Percentiles rank a stretch among this genome's conserved stretches.
These are phyloP conservation scores for Lates calcarifer DNA, from an alignment of 2,113 vertebrate genomes.

Conservation along the genomic window DNA sequence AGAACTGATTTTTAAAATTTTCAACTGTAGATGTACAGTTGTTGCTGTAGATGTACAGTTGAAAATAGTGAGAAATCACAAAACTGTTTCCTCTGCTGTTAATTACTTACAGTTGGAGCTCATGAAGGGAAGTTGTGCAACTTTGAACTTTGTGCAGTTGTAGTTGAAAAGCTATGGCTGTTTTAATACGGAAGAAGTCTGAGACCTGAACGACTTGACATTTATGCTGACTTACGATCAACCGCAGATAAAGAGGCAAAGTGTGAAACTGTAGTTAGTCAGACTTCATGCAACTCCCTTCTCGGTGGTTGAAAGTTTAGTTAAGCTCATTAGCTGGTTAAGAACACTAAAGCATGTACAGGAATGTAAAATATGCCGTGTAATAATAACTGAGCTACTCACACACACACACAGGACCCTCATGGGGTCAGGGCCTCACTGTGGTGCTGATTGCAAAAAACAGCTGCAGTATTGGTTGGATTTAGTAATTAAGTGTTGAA, in stretches of 20 bases:
- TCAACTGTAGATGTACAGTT: not conserved
- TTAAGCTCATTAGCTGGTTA: constrained; percentile 31
- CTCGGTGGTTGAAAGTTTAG: not conserved
- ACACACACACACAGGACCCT: not conserved
- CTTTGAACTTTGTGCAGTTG: constrained; percentile 58
- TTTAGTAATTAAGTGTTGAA: not conserved
- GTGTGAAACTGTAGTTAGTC: not conserved
- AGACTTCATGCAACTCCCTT: not conserved
- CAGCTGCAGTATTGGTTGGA: not conserved
- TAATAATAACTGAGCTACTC: not conserved
- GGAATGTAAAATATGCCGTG: constrained; percentile 28
- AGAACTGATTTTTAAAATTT: not conserved
- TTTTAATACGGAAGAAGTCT: constrained; percentile 24
- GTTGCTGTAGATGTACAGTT: not conserved
- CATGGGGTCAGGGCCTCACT: not conserved
- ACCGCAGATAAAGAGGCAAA: constrained; percentile 4
- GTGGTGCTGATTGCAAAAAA: not conserved
- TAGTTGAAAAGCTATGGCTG: not conserved
- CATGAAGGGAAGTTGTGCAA: constrained; percentile 33
- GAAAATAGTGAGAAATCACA: not conserved
- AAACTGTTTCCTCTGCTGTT: not conserved
- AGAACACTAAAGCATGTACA: constrained; percentile 17
- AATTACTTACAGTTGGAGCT: not conserved
- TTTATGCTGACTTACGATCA: constrained; percentile 12
- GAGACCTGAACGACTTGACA: not conserved